These are phyloP conservation scores for Tapirus terrestris DNA, from an alignment of 2,113 vertebrate genomes.

Conservation along the genomic window DNA sequence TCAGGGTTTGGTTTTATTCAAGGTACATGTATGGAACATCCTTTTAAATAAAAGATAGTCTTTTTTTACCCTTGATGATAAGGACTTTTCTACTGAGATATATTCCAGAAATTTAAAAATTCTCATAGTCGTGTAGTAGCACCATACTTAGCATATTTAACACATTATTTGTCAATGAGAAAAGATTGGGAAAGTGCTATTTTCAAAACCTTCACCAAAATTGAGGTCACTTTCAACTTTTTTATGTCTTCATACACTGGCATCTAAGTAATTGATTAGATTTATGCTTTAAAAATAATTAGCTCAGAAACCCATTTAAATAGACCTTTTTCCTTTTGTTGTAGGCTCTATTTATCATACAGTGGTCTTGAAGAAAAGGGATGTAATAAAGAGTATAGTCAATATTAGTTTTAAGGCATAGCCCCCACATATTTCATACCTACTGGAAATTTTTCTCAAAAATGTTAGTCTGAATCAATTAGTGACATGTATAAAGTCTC, in stretches of 20 bases:
- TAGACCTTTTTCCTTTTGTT: neutral
- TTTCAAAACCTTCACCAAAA: conserved; percentile 39
- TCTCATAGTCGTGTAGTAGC: neutral
- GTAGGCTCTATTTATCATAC: neutral
- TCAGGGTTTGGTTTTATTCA: conserved; percentile 12
- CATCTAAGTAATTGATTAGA: neutral
- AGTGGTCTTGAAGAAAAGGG: neutral
- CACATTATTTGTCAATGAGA: neutral
- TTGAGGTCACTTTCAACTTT: neutral
- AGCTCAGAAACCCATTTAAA: conserved; percentile 17
- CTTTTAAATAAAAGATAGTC: neutral
- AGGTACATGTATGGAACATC: neutral
- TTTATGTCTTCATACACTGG: neutral
- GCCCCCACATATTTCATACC: neutral
- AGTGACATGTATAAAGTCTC: neutral
- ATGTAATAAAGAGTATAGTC: neutral
- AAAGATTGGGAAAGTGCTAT: neutral
- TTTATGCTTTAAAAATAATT: neutral
- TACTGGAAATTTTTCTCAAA: neutral
- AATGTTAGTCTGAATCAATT: conserved; percentile 4
- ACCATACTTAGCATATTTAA: neutral
- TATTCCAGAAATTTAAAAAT: conserved; percentile 28
- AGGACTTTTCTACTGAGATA: neutral
- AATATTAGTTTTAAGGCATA: conserved; percentile 15
- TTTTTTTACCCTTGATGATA: neutral